Conservation (phyloP, 2,113 vertebrate genomes). For the Strix aluco region DNA sequence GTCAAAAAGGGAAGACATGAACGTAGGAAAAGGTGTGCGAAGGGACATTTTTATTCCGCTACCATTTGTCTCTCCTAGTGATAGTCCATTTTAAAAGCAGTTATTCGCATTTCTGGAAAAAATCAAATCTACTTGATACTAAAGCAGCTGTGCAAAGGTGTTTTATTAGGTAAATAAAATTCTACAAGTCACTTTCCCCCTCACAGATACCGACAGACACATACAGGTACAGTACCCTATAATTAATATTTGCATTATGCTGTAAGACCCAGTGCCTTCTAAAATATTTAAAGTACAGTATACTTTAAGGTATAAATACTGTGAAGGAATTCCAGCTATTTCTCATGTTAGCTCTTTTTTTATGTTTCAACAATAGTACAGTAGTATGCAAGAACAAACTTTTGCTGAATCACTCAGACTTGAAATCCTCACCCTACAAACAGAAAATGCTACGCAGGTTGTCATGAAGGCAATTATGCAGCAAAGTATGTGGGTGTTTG, state of each 20-base stretch:
- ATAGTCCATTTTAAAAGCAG: constrained; percentile 43
- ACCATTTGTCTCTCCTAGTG: constrained; percentile 37
- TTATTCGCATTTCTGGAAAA: constrained; percentile 23
- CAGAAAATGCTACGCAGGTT: background rate
- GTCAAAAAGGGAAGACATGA: background rate
- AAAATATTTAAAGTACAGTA: background rate
- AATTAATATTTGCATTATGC: background rate
- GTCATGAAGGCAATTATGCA: background rate
- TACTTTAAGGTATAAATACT: background rate
- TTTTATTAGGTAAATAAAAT: background rate
- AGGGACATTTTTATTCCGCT: constrained; percentile 29
- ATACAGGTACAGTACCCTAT: background rate
- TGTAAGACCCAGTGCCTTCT: background rate
- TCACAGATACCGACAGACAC: background rate
- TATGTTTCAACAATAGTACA: background rate
- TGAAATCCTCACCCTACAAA: background rate
- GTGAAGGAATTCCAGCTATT: background rate
- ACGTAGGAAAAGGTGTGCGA: background rate
- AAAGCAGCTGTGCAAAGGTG: background rate
- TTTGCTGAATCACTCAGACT: background rate
- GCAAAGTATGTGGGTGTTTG: background rate
- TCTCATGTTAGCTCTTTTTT: background rate
- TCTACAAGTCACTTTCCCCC: background rate
- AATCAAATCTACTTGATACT: background rate
- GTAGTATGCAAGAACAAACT: background rate